These are phyloP conservation scores for Vanessa tameamea DNA, from an alignment of 1,140 invertebrate genomes.

Conservation along the genomic window DNA sequence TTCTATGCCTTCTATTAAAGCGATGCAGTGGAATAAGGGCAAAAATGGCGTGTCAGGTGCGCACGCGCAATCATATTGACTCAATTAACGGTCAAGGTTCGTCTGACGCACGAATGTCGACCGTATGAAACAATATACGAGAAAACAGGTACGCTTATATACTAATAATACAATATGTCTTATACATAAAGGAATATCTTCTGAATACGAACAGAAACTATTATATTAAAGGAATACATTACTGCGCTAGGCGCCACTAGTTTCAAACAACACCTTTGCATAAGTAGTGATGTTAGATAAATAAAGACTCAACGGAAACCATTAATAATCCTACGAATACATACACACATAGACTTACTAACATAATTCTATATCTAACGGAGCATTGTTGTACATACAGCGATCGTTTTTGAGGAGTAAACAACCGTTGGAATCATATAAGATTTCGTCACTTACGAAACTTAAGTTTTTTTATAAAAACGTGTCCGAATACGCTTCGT, in stretches of 20 bases:
- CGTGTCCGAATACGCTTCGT: no score
- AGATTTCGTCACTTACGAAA: no score
- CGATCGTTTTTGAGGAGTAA: no score
- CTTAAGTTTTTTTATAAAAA: no score
- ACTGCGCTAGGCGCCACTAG: neutral
- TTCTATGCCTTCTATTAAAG: neutral
- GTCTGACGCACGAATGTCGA: conserved; percentile 21
- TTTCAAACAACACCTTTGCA: neutral
- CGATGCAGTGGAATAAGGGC: neutral
- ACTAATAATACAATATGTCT: neutral
- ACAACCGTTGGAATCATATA: no score
- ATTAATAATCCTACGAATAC: no score
- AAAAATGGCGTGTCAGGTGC: conserved; percentile 28
- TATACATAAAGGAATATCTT: neutral
- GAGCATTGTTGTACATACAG: no score
- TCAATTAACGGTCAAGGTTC: conserved; percentile 27
- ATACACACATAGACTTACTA: no score
- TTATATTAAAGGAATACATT: neutral
- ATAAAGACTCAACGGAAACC: no score
- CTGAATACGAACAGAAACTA: neutral
- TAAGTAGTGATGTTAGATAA: no score
- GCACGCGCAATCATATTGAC: conserved; percentile 22
- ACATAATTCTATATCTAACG: no score
- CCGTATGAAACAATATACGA: neutral
- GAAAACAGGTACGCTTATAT: conserved; percentile 1